Percentiles rank a stretch among this genome's conserved stretches.
Evolutionary conservation across 2,797 vertebrate species (phyloP).

Genomic region (Gadopsis bispinosus): DNA sequence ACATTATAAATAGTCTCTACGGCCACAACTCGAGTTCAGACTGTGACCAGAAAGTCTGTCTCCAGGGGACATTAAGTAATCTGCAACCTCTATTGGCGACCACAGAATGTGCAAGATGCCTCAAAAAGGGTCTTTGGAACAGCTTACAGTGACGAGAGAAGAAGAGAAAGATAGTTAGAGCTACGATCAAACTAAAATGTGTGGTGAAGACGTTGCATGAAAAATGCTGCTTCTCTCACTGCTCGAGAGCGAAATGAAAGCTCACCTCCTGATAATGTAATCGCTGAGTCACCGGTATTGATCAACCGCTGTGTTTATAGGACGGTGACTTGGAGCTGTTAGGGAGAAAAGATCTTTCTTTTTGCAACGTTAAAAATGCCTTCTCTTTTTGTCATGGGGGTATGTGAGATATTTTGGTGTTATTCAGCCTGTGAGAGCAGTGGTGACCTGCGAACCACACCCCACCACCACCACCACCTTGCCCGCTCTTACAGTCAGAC

Average conservation of each 20-base stretch:
- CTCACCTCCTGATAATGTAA: constrained; percentile 17
- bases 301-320: not conserved
- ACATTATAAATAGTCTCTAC: constrained; percentile 41
- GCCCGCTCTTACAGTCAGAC: constrained; percentile 75
- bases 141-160: not conserved
- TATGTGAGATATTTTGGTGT: constrained; percentile 28
- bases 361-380: constrained; percentile 3
- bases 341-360: not conserved
- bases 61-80: constrained; percentile 35
- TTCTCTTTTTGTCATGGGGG: not conserved
- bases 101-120: not conserved
- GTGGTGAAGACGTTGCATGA: not conserved
- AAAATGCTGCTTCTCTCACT: not conserved
- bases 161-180: not conserved
- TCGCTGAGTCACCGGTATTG: not conserved
- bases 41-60: constrained; percentile 34
- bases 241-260: constrained; percentile 3
- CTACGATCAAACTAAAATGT: not conserved
- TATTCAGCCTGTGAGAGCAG: constrained; percentile 21
- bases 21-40: constrained; percentile 31
- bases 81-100: not conserved
- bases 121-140: not conserved
- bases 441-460: constrained; percentile 13
- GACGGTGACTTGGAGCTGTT: not conserved
- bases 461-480: constrained; percentile 43